Evolutionary conservation across 2,113 vertebrate genomes (phyloP).

Genomic region (Centropus bengalensis): DNA sequence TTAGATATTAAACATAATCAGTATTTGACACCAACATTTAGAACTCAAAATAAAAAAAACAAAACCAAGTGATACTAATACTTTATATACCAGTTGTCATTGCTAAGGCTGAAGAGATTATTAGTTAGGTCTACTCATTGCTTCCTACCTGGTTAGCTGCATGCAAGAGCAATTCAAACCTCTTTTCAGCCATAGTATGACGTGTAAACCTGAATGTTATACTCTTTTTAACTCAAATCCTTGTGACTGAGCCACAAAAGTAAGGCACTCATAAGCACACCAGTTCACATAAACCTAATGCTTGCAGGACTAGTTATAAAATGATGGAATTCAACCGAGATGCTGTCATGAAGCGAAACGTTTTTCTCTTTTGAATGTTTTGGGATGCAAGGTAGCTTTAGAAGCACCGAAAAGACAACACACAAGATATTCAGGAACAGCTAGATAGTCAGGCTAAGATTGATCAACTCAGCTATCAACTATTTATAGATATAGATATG

Average conservation of each 20-base stretch:
- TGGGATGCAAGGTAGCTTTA: neutral
- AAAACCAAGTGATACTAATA: neutral
- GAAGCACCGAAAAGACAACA: neutral
- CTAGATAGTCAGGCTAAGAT: rapidly evolving
- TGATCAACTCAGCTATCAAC: neutral
- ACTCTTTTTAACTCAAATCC: neutral
- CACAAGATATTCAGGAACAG: neutral
- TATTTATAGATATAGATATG: neutral
- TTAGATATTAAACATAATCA: slow-evolving; percentile 23
- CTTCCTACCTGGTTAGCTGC: neutral
- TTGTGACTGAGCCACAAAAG: neutral
- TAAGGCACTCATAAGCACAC: neutral
- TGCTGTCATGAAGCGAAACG: neutral
- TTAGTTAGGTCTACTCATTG: rapidly evolving
- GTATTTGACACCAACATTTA: slow-evolving; percentile 22
- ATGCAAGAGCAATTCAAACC: neutral
- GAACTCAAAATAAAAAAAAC: slow-evolving; percentile 4
- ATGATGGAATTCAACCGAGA: neutral
- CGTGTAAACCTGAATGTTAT: neutral
- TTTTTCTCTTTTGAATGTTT: neutral
- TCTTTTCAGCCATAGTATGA: neutral
- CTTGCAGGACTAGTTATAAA: neutral
- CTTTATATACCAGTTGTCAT: neutral
- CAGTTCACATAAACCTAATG: neutral
- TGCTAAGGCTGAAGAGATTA: neutral